Conservation (phyloP, 1,140 invertebrate species). For the Drosophila paulistorum region DNA sequence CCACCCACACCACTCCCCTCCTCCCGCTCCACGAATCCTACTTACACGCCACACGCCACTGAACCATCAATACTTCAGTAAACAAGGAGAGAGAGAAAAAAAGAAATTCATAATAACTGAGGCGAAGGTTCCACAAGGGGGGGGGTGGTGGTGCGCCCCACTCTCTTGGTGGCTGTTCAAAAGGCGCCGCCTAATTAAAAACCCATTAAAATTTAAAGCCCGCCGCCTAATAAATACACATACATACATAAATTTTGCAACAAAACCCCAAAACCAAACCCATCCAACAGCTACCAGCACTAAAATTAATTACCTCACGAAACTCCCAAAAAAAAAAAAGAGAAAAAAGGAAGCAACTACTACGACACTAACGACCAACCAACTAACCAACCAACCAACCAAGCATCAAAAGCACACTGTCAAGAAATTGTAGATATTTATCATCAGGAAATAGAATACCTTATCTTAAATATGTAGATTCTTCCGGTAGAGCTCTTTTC, state of each 20-base stretch:
- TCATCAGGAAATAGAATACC: constrained; percentile 5
- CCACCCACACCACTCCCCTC: neutral
- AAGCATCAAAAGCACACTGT: constrained; percentile 37
- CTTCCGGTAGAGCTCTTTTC: too few relatives aligned
- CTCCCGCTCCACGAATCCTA: too few relatives aligned
- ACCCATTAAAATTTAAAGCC: constrained; percentile 74
- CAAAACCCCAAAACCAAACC: constrained; percentile 16
- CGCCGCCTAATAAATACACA: constrained; percentile 29
- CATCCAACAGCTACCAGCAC: constrained; percentile 44
- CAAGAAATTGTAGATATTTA: constrained; percentile 9
- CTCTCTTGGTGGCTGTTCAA: constrained; percentile 39
- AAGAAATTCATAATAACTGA: neutral
- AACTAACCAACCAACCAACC: constrained; percentile 19
- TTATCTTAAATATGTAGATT: neutral
- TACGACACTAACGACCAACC: neutral
- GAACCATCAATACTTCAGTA: neutral
- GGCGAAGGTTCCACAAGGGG: neutral
- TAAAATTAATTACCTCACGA: constrained; percentile 76
- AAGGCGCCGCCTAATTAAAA: constrained; percentile 73
- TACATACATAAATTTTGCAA: constrained; percentile 66
- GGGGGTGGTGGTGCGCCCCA: constrained; percentile 9
- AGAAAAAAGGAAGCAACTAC: constrained; percentile 25
- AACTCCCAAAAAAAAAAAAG: constrained; percentile 48
- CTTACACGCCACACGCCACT: neutral
- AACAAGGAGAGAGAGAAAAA: constrained; percentile 23